Base-by-base conservation (phyloP, 2,113 vertebrate species). In the Meles meles region DNA sequence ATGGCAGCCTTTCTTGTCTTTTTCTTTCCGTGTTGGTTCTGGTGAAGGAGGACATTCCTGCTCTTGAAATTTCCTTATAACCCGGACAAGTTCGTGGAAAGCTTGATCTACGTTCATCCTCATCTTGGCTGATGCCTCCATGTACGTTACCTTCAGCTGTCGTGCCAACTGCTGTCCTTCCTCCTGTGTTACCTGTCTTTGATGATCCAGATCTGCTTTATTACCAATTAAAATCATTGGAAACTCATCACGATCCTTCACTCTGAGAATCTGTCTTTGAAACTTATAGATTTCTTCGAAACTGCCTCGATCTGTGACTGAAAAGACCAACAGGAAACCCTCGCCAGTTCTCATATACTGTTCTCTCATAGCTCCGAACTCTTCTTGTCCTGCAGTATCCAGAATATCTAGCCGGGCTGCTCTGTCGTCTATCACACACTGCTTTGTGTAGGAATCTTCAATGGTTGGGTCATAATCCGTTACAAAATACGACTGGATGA, bases 211-310 rank as follows among this genome's bases (percentile, higher is more conserved):
- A 98, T 99, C 99, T 61, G 99, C 99, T 99, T 99, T 99, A 98
- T 99, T 99, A 95, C 99, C 99, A 4, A 99, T 99, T 37, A 99
- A 99, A 98, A 99, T 99, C 99, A 99, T 99, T 63, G 99, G 99
- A 98, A 99, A 99, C 92, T 99, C 99, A 98, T 99, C 99, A 6
- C 99, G 99, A 98, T 99, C 99, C 99, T 99, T 99, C 93, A 99
- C 99, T 98, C 99, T 98, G 86, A 99, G 99, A 95, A 99, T 99
- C 69, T 99, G 99, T 98, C 99, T 99, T 99, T 99, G 99, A 99
- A 99, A 99, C 98, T 99, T 99, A 98, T 99, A 99, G 98, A 99
- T 99, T 99, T 99, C 99, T 99, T 99, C 99, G 99, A 99, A 99
- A 98, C 99, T 99, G 99, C 99, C 99, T 99, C 99, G 99, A 97